Percentiles rank a stretch among this genome's conserved stretches.
Conservation (phyloP, 2,888 invertebrate species). For the Polietes domitor region DNA sequence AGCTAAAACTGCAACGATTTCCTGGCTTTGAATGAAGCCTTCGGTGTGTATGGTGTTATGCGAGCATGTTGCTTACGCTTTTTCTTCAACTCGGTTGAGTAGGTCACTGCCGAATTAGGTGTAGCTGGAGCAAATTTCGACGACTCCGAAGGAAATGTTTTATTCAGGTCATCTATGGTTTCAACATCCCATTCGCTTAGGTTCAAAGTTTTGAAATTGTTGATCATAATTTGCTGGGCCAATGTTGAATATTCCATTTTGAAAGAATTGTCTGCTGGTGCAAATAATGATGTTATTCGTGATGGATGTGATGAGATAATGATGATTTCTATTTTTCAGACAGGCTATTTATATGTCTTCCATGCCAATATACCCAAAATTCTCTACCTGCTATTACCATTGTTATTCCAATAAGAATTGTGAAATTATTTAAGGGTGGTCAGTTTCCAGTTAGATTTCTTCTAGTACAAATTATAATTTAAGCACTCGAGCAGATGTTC, state of each 20-base stretch:
- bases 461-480: too few relatives aligned
- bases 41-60: neutral
- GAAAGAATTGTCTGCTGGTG: neutral
- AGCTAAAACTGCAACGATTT: neutral
- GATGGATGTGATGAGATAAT: too few relatives aligned
- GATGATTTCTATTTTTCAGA: too few relatives aligned
- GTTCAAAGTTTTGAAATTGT: slow-evolving; percentile 14
- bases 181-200: neutral
- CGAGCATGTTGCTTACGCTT: neutral
- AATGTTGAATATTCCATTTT: slow-evolving; percentile 17
- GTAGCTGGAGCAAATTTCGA: neutral
- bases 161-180: neutral
- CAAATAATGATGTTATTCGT: too few relatives aligned
- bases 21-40: too few relatives aligned
- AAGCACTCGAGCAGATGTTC: too few relatives aligned
- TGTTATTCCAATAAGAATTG: too few relatives aligned
- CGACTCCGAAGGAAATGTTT: slow-evolving; percentile 18
- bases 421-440: too few relatives aligned
- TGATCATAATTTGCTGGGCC: slow-evolving; percentile 33
- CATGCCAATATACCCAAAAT: too few relatives aligned
- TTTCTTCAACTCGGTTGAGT: neutral
- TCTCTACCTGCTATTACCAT: too few relatives aligned
- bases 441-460: too few relatives aligned
- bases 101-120: neutral
- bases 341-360: too few relatives aligned